Base-by-base conservation (phyloP, 2,113 vertebrate species). In the Alligator sinensis region DNA sequence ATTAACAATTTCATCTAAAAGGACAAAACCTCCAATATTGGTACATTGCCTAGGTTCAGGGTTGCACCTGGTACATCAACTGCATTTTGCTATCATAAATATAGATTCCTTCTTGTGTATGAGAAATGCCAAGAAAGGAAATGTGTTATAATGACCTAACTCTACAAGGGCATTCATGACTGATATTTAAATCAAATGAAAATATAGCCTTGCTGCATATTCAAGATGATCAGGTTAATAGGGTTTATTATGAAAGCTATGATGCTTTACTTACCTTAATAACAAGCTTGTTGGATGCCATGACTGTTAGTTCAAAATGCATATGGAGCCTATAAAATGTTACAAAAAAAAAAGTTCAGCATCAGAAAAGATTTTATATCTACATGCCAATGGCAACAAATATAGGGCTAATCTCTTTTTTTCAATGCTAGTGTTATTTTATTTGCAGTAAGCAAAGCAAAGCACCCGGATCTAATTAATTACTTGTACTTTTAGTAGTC, bases 231-330 rank as follows among this genome's bases (percentile, higher is more conserved):
- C 9, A 86, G 80, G 13, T 58, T 34, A 88, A 54, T 61, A 28
- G 9, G 38, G 15, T 22, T 58, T n/a, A n/a, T 63, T 3, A 10
- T 72, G 2, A 34, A 92, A 91, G 25, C 10, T 80, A 24, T 83
- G 25, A 60, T 28, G 77, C 91, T 87, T 55, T 66, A 24, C 98
- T 98, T 97, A 98, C 98, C 97, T 98, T 98, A 96, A 98, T 92
- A 90, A 96, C 96, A 96, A 98, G 97, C 93, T 98, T 98, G 92
- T 97, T 97, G 79, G 97, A 98, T 19, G 94, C 76, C 97, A 98
- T 98, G 34, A 79, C 24, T 89, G 87, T 17, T 13, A 87, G 82
- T 60, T 97, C 94, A 91, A 87, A 83, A 22, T 58, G 7, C 55
- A 87, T 94, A 47, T 79, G 10, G 84, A 54, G 86, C 95, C 97